Conservation (phyloP, 1,140 invertebrate genomes). For the Temnothorax curvispinosus region DNA sequence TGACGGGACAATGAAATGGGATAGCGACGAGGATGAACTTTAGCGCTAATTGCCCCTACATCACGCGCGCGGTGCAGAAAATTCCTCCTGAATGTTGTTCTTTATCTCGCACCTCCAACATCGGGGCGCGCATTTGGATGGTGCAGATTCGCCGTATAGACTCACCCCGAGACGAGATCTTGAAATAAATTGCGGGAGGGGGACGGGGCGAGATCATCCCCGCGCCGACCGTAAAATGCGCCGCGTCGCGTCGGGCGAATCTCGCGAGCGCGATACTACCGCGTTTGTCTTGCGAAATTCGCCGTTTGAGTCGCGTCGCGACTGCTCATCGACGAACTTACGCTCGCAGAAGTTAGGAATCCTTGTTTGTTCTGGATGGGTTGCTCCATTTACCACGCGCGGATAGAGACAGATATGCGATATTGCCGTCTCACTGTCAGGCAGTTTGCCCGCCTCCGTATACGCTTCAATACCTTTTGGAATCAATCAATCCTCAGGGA, state of each 20-base stretch:
- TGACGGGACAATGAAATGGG: conserved; percentile 72
- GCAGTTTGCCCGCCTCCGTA: neutral
- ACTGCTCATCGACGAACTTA: conserved; percentile 44
- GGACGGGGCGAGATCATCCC: neutral
- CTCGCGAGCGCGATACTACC: neutral
- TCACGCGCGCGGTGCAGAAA: conserved; percentile 41
- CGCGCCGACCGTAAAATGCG: conserved; percentile 11
- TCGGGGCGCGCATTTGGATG: neutral
- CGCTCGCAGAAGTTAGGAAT: conserved; percentile 27
- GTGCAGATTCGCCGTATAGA: neutral
- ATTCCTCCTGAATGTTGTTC: conserved; percentile 52
- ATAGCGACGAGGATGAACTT: conserved; percentile 49
- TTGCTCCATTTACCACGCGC: conserved; percentile 20
- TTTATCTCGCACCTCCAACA: conserved; percentile 56
- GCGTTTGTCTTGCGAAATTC: conserved; percentile 44
- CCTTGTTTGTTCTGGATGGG: conserved; percentile 30
- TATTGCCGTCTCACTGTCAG: conserved; percentile 10
- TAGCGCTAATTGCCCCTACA: conserved; percentile 69
- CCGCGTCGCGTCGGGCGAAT: neutral
- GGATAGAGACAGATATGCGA: neutral
- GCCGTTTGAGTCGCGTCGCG: neutral
- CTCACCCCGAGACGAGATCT: neutral
- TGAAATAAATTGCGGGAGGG: conserved; percentile 31
- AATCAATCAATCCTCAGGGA: neutral
- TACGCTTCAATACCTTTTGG: neutral